These are phyloP conservation scores for Phyllopteryx taeniolatus DNA, from an alignment of 2,113 vertebrate genomes.

Conservation along the genomic window DNA sequence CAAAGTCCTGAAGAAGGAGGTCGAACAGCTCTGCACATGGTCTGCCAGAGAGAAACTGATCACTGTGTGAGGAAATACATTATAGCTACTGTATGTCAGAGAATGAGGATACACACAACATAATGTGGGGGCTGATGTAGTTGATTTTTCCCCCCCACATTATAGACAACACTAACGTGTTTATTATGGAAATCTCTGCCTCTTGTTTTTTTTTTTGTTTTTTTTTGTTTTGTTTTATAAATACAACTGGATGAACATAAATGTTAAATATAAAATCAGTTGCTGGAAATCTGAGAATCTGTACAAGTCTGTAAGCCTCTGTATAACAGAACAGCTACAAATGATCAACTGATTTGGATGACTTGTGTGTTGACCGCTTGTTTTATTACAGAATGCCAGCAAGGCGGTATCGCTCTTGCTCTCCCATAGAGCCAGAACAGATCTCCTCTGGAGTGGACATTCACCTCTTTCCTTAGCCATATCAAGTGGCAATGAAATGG, in stretches of 20 bases:
- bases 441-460: constrained; percentile 83
- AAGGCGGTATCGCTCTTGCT: constrained; percentile 77
- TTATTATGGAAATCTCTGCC: too few species aligned
- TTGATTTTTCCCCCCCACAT: background rate
- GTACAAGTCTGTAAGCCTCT: background rate
- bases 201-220: too few species aligned
- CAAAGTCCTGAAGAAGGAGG: constrained; percentile 71
- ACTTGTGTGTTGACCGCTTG: background rate
- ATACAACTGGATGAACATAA: too few species aligned
- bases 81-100: background rate
- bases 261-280: too few species aligned
- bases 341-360: background rate
- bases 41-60: constrained; percentile 76
- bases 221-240: too few species aligned
- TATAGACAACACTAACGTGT: too few species aligned
- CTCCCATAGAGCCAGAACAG: constrained; percentile 72
- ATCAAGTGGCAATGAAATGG: constrained; percentile 81
- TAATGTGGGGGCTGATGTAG: background rate
- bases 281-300: too few species aligned
- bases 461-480: constrained; percentile 86
- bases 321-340: background rate
- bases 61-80: constrained; percentile 28
- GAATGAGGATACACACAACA: background rate
- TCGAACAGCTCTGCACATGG: constrained; percentile 79
- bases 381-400: constrained; percentile 67